Evolutionary conservation across 2,797 vertebrate species (phyloP).

Genomic region (Agapornis canus): DNA sequence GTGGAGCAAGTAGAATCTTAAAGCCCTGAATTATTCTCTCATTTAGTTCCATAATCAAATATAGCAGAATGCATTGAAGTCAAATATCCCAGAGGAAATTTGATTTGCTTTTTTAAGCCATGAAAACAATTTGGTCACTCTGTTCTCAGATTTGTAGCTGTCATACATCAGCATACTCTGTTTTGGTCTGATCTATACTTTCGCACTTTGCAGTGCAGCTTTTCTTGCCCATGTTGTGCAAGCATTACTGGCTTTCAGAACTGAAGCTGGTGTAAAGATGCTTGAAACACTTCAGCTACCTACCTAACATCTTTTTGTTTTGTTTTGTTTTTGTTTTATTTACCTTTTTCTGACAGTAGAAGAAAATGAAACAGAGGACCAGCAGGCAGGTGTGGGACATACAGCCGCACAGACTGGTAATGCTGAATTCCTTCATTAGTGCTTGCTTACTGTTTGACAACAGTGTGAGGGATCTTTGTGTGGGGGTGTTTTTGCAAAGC

Average conservation of each 20-base stretch:
- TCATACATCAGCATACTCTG: neutral
- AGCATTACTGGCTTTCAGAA: constrained; percentile 1
- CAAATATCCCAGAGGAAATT: constrained; percentile 27
- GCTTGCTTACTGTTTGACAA: constrained; percentile 47
- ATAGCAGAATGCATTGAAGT: constrained; percentile 19
- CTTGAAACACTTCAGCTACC: constrained; percentile 27
- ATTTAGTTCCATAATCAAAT: constrained; percentile 35
- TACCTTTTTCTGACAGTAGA: constrained; percentile 85
- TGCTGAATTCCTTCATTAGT: constrained; percentile 76
- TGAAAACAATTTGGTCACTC: constrained; percentile 11
- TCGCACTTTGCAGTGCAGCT: constrained; percentile 38
- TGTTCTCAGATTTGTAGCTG: constrained; percentile 13
- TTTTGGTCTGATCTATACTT: constrained; percentile 30
- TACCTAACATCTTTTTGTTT: constrained; percentile 53
- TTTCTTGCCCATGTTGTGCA: constrained; percentile 15
- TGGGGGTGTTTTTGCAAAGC: constrained; percentile 28
- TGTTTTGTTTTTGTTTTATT: constrained; percentile 78
- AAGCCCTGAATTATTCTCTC: constrained; percentile 29
- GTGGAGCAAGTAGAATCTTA: constrained; percentile 24
- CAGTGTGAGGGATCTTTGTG: constrained; percentile 24
- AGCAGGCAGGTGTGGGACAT: constrained; percentile 85
- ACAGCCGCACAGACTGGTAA: constrained; percentile 86
- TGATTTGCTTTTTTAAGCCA: constrained; percentile 20
- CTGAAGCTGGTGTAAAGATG: neutral
- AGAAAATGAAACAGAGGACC: constrained; percentile 89